Evolutionary conservation across 2,888 invertebrate genomes (phyloP).

Genomic region (Galerucella pusilla): DNA sequence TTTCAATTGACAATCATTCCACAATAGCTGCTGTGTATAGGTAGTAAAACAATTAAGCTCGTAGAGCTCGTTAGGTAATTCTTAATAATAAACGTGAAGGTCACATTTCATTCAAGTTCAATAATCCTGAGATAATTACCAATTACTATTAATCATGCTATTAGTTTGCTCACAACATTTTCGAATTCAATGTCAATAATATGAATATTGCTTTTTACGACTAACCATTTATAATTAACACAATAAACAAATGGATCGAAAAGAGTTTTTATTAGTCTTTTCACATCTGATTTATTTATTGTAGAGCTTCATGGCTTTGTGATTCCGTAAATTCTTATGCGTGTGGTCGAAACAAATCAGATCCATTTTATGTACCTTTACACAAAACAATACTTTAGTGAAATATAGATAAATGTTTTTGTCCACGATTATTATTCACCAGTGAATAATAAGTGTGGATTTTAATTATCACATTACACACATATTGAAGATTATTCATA

Average conservation of each 20-base stretch:
- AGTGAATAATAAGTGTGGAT: too few species aligned
- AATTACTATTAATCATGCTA: conserved; percentile 41
- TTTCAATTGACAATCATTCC: background rate
- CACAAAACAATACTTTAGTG: too few species aligned
- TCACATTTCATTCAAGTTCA: conserved; percentile 38
- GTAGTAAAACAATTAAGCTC: background rate
- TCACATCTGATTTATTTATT: conserved; percentile 4
- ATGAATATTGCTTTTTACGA: conserved; percentile 15
- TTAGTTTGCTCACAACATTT: conserved; percentile 39
- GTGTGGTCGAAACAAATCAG: background rate
- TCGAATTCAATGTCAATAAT: conserved; percentile 37
- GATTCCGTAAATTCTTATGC: background rate
- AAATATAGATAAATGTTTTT: too few species aligned
- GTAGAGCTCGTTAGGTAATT: conserved; percentile 27
- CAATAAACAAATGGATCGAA: conserved; percentile 5
- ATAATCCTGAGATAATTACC: conserved; percentile 38
- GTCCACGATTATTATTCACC: too few species aligned
- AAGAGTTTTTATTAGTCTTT: background rate
- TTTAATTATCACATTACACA: too few species aligned
- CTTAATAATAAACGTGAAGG: conserved; percentile 24
- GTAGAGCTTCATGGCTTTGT: background rate
- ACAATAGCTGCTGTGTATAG: background rate
- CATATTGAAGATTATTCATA: too few species aligned
- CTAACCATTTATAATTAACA: background rate
- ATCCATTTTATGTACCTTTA: background rate